Base-by-base conservation (phyloP, 2,797 vertebrate species). In the Hypotaenidia okinawae region DNA sequence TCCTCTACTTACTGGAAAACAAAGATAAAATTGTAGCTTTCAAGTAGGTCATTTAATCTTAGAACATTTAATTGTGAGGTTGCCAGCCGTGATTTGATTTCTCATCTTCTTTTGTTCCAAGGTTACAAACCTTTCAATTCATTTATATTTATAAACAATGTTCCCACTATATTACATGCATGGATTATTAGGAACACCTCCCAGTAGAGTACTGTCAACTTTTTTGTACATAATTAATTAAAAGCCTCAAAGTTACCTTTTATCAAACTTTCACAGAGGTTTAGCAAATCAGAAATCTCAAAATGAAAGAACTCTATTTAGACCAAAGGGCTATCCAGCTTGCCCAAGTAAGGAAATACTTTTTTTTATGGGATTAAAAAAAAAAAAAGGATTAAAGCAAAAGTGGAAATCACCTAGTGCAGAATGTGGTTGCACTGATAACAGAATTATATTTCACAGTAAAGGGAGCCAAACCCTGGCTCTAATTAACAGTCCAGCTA, bases 171-270 rank as follows among this genome's bases (percentile, higher is more conserved):
- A 96, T 97, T 97, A 95, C 55, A 92, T 96, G 93, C 95, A 94
- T 95, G 96, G 95, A 97, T 97, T 97, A 97, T 97, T 97, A 97
- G 88, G 89, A 97, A 94, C 86, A 77, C 91, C 79, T 98, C 97
- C 97, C 97, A 93, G 92, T 64, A 95, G 96, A 96, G 91, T 89
- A 93, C 83, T 95, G 92, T 96, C 95, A 96, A 95, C 93, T 95
- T 96, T 96, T 97, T 93, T 96, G 83, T 95, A 92, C 92, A 97
- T 96, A 98, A 98, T 98, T 98, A 98, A 98, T 98, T 97, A 97
- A 97, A 98, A 97, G 87, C 85, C 87, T 87, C 93, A 93, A 97
- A 94, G 92, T 96, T 97, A 93, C 90, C 93, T 97, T 97, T 97
- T 97, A 98, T 97, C 97, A 96, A 96, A 97, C 86, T 97, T 98